These are phyloP conservation scores for Lypha dubia DNA, from an alignment of 2,888 invertebrate genomes.

Conservation along the genomic window DNA sequence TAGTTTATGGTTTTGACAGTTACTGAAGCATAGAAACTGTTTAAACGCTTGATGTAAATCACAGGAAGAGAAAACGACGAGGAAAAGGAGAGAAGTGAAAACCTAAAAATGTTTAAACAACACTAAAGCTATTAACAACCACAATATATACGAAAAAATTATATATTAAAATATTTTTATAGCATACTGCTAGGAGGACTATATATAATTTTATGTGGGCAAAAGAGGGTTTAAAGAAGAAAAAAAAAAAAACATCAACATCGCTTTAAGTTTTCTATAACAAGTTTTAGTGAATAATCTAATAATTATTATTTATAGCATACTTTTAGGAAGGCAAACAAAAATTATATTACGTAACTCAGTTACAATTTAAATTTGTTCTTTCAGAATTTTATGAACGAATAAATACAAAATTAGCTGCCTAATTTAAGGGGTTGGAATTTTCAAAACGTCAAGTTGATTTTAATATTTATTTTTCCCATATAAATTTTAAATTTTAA, in stretches of 20 bases:
- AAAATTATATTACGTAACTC: too few relatives aligned
- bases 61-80: not conserved
- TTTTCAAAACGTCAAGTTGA: too few relatives aligned
- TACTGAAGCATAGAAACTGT: slow-evolving; percentile 70
- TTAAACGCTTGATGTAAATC: slow-evolving; percentile 45
- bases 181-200: slow-evolving; percentile 38
- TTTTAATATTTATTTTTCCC: too few relatives aligned
- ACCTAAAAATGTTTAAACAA: slow-evolving; percentile 41
- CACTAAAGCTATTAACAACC: slow-evolving; percentile 7
- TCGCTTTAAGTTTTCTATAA: too few relatives aligned
- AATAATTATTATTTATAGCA: too few relatives aligned
- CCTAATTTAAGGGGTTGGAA: too few relatives aligned
- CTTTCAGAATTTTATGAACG: too few relatives aligned
- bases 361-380: too few relatives aligned
- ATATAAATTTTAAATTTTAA: too few relatives aligned
- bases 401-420: too few relatives aligned
- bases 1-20: slow-evolving; percentile 72
- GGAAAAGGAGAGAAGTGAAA: slow-evolving; percentile 15
- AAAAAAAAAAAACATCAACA: not conserved
- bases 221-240: slow-evolving; percentile 26
- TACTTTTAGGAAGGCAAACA: too few relatives aligned
- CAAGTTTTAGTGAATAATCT: too few relatives aligned
- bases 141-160: slow-evolving; percentile 5
- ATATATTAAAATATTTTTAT: slow-evolving; percentile 39
- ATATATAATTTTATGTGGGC: slow-evolving; percentile 8